phyloP scores from a whole-genome alignment of 2,797 vertebrate species.

The Aselliscus stoliczkanus region DNA sequence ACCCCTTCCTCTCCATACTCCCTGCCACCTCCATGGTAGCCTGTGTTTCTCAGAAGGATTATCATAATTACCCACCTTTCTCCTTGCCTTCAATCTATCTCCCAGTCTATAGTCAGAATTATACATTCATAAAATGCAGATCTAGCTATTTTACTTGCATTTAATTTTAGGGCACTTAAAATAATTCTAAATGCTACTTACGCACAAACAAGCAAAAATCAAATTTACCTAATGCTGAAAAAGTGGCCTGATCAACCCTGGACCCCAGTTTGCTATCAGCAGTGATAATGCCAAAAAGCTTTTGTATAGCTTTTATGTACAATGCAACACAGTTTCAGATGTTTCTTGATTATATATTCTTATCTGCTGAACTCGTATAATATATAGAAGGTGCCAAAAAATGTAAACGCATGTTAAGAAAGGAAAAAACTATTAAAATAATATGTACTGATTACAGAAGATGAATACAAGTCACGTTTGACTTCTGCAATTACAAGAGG shows the following conservation, averaged over 20 bases:
- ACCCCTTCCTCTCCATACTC: background rate
- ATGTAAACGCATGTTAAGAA: no score
- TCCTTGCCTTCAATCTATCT: background rate
- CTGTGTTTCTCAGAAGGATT: background rate
- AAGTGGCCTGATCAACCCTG: background rate
- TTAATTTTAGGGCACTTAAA: slow-evolving; percentile 9
- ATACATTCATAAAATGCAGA: background rate
- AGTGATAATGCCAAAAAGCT: background rate
- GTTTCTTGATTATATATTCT: background rate
- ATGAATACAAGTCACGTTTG: no score
- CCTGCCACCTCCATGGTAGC: background rate
- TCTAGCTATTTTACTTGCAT: background rate
- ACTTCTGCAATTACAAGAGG: no score
- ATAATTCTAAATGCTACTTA: background rate
- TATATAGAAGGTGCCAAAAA: no score
- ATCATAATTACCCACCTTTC: background rate
- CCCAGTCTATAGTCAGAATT: background rate
- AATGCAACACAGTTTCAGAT: background rate
- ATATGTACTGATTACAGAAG: no score
- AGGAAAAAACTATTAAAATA: no score
- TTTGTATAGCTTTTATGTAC: background rate
- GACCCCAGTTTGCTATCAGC: background rate
- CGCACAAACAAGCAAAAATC: background rate
- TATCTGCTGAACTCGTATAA: background rate
- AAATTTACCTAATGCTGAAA: background rate